Conservation (phyloP, 2,888 invertebrate species). For the Capitulum mitella region DNA sequence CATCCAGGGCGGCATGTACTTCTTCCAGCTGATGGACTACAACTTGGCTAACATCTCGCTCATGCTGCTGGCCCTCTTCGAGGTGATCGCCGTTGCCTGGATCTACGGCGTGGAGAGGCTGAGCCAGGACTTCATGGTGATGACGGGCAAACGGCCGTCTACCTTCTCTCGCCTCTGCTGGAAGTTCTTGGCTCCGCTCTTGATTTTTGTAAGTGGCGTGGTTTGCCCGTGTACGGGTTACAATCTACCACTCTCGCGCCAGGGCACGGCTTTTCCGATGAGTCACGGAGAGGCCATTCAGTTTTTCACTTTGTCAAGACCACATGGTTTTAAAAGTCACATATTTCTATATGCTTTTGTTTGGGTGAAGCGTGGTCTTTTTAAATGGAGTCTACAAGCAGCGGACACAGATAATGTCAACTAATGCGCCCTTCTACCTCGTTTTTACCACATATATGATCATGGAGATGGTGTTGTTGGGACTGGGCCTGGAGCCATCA, state of each 20-base stretch:
- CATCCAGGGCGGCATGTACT: conserved; percentile 81
- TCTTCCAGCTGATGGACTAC: conserved; percentile 85
- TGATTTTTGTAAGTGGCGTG: conserved; percentile 54
- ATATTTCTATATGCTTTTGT: too few species aligned
- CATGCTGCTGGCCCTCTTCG: conserved; percentile 86
- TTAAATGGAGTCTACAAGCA: too few species aligned
- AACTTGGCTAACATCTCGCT: conserved; percentile 85
- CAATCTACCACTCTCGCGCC: too few species aligned
- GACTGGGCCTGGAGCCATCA: too few species aligned
- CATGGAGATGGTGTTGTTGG: too few species aligned
- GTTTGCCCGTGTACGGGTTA: not conserved
- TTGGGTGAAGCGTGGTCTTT: too few species aligned
- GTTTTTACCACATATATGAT: too few species aligned
- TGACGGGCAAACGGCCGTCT: conserved; percentile 75
- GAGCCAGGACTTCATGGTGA: conserved; percentile 77
- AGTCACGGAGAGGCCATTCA: too few species aligned
- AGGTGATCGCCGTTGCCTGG: conserved; percentile 85
- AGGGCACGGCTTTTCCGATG: too few species aligned
- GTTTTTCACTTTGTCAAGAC: not conserved
- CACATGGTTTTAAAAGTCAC: not conserved
- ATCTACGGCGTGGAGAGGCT: conserved; percentile 76
- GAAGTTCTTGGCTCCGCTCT: conserved; percentile 70
- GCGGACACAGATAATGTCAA: too few species aligned
- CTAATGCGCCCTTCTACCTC: too few species aligned
- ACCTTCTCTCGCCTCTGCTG: conserved; percentile 78